Conservation (phyloP, 37 sponge, comb jelly and placozoan genomes). For the Mnemiopsis leidyi region DNA sequence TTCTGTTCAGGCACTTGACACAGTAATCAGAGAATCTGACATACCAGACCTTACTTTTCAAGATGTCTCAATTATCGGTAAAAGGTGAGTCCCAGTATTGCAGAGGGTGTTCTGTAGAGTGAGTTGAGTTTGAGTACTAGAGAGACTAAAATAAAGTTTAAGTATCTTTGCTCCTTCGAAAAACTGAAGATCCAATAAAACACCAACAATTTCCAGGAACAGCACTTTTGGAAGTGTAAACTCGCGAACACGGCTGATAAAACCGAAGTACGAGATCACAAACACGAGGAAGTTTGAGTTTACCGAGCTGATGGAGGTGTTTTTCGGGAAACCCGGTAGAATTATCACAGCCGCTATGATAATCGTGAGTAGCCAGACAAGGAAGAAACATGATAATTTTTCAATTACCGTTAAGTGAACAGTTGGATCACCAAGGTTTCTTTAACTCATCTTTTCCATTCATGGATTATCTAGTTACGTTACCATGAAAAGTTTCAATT, state of each 20-base stretch:
- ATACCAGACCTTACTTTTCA: constrained; percentile 42
- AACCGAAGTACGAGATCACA: constrained; percentile 43
- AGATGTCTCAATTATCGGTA: constrained; percentile 46
- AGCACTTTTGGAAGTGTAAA: neutral
- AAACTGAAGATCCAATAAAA: neutral
- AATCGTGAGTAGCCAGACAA: constrained; percentile 35
- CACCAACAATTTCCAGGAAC: neutral
- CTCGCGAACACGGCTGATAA: neutral
- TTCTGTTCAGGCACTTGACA: constrained; percentile 33
- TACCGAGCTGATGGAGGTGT: constrained; percentile 62
- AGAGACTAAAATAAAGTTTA: neutral
- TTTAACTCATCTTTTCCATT: no score
- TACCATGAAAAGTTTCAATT: no score
- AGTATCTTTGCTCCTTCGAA: neutral
- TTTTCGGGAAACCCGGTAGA: constrained; percentile 43
- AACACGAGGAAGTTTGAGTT: constrained; percentile 50
- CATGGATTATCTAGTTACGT: no score
- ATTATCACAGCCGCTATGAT: constrained; percentile 30
- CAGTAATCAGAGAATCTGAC: constrained; percentile 59
- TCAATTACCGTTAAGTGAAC: no score
- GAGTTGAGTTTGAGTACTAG: no score
- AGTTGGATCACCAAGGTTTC: neutral
- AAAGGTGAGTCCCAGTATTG: constrained; percentile 9
- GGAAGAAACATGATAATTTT: no score
- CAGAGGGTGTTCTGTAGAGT: no score